Evolutionary conservation across 2,797 vertebrate genomes (phyloP), one percentile per base, ranked within the genome.

Genomic region (Australoheros facetus): DNA sequence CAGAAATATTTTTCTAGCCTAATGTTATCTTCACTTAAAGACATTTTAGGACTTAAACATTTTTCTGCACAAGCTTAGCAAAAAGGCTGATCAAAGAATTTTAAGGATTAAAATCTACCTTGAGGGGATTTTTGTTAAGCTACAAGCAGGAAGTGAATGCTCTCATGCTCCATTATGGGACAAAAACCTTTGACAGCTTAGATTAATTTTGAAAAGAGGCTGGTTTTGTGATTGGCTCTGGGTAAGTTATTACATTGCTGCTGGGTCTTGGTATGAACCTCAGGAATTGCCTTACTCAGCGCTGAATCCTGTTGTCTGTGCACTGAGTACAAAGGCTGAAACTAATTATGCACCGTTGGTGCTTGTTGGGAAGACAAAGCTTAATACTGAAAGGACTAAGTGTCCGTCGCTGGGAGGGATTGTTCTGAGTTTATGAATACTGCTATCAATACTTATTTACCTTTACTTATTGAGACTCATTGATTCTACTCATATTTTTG

Each of bases 171-270:
- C 34, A 5, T 23, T 16, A 39, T 23, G 59, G 34, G 4, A 62
- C 34, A 62, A 62, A 62, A n/a, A 62, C 23, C 39, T 62, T 34
- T 42, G 37, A 42, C 21, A 42, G 0, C 37, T 26, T 2, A 37
- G 34, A 3, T 37, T 0, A 5, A 62, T n/a, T 62, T 62, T 23
- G 12, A 59, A 37, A 14, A 21, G 12, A 39, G 0, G 1, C 1
- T 60, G 32, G 58, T 14, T 60, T 19, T 62, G 59, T 42, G 13
- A 21, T 32, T 4, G 1, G 21, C n/a, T 7, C 7, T 10, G 34
- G 34, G 0, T 62, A 62, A 37, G n/a, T n/a, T 39, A 0, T 21
- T 1, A 26, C 3, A 21, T 64, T 64, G 14, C 60, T 64, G 37
- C 60, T 45, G 60, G 14, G 4, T 64, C 42, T 64, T 26, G 14